A percentile compares a stretch with the other conserved stretches of the same genome.
Evolutionary conservation across 2,888 invertebrate genomes (phyloP).

Genomic region (Falcaria lacertinaria): DNA sequence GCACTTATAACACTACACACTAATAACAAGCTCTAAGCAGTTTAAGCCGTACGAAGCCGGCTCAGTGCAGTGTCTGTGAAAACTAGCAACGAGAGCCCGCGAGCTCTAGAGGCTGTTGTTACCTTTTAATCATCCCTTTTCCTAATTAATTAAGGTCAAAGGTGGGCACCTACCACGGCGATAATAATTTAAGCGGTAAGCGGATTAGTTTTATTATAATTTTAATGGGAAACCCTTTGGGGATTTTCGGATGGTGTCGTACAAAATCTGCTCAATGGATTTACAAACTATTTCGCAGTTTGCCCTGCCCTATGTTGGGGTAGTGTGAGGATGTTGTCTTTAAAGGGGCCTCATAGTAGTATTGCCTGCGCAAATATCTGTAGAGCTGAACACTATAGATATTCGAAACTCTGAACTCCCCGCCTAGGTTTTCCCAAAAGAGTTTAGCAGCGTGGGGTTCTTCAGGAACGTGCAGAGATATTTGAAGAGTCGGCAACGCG

Average conservation of each 20-base stretch:
- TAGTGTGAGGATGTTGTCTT: too few relatives aligned
- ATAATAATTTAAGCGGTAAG: conserved; percentile 49
- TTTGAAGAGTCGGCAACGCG: too few relatives aligned
- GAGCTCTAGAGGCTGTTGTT: conserved; percentile 50
- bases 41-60: conserved; percentile 10
- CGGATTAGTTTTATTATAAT: conserved; percentile 54
- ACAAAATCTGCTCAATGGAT: conserved; percentile 1
- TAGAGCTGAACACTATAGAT: too few relatives aligned
- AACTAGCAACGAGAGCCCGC: conserved; percentile 15
- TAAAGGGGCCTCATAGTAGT: too few relatives aligned
- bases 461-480: too few relatives aligned
- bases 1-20: neutral
- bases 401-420: too few relatives aligned
- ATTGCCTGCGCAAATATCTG: too few relatives aligned
- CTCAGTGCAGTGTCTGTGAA: conserved; percentile 13
- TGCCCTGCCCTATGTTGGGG: neutral
- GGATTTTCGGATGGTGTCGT: conserved; percentile 3
- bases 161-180: conserved; percentile 26
- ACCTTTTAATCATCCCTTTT: conserved; percentile 59
- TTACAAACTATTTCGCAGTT: neutral
- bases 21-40: conserved; percentile 1
- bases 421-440: too few relatives aligned
- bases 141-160: conserved; percentile 69
- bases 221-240: conserved; percentile 34
- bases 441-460: too few relatives aligned